Conservation (phyloP, 2,888 invertebrate species). For the Sarcophaga rosellei region DNA sequence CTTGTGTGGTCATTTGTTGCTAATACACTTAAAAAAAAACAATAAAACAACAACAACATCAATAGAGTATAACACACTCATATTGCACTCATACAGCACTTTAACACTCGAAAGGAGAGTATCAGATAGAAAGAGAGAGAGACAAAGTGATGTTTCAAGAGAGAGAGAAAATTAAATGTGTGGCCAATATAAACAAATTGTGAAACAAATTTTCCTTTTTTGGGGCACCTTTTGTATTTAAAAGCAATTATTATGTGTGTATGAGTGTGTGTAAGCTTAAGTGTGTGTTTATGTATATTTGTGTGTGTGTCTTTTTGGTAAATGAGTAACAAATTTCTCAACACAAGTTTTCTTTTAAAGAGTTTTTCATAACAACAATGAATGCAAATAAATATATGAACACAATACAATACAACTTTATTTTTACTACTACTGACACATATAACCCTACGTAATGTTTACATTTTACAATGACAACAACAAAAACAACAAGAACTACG, state of each 20-base stretch:
- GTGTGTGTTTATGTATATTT: not conserved
- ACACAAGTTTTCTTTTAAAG: too few relatives aligned
- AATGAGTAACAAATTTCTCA: not conserved
- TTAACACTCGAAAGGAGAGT: not conserved
- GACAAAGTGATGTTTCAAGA: too few relatives aligned
- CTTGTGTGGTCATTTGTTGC: slow-evolving; percentile 26
- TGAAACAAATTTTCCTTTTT: not conserved
- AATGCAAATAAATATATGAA: not conserved
- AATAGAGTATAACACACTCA: too few relatives aligned
- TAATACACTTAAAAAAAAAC: slow-evolving; percentile 1
- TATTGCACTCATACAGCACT: not conserved
- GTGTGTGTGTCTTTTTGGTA: not conserved
- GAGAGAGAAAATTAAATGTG: not conserved
- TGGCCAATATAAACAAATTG: slow-evolving; percentile 22
- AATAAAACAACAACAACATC: not conserved
- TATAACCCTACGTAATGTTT: not conserved
- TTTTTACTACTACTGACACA: slow-evolving; percentile 8
- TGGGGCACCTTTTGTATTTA: not conserved
- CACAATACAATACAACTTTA: not conserved
- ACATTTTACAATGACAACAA: not conserved
- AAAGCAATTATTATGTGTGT: not conserved
- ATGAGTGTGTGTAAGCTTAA: not conserved
- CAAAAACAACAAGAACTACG: too few relatives aligned
- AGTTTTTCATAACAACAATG: not conserved
- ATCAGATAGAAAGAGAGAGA: not conserved